Conservation (phyloP, 2,888 invertebrate genomes). For the Eupeodes latifasciatus region DNA sequence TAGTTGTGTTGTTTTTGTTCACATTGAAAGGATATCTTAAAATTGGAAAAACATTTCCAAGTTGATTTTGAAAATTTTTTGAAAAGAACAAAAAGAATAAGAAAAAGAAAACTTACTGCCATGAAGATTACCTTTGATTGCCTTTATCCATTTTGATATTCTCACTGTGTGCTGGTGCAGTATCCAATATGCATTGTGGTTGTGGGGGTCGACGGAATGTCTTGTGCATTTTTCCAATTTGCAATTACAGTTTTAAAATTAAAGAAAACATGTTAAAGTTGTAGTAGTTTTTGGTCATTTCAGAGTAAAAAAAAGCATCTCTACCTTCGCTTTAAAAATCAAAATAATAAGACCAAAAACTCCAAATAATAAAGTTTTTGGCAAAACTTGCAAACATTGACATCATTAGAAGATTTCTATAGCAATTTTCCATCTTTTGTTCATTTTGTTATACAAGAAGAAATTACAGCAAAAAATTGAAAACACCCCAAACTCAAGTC, state of each 20-base stretch:
- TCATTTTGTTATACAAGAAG: constrained; percentile 16
- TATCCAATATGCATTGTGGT: constrained; percentile 1
- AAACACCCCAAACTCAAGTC: constrained; percentile 5
- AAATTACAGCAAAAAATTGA: not conserved
- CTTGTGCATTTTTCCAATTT: constrained; percentile 42
- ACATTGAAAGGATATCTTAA: constrained; percentile 25
- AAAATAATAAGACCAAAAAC: not conserved
- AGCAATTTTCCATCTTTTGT: constrained; percentile 42
- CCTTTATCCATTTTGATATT: constrained; percentile 1
- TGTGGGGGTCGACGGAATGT: not conserved
- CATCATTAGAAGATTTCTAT: constrained; percentile 51
- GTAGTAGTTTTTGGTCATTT: constrained; percentile 35
- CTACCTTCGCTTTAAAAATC: not conserved
- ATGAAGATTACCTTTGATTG: constrained; percentile 39
- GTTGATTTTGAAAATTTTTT: constrained; percentile 23
- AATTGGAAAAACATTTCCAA: constrained; percentile 34
- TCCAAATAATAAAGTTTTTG: constrained; percentile 28
- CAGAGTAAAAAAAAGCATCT: not conserved
- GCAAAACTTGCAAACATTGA: constrained; percentile 12
- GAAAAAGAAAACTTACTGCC: not conserved
- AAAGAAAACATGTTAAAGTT: constrained; percentile 25
- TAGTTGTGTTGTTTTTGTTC: not conserved
- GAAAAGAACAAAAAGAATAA: no score
- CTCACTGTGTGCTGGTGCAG: not conserved
- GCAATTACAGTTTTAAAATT: constrained; percentile 49